Percentiles rank a stretch among this genome's conserved stretches.
These are phyloP conservation scores for Panagrolaimus sp. DNA, from an alignment of 1,140 invertebrate species.

Conservation along the genomic window DNA sequence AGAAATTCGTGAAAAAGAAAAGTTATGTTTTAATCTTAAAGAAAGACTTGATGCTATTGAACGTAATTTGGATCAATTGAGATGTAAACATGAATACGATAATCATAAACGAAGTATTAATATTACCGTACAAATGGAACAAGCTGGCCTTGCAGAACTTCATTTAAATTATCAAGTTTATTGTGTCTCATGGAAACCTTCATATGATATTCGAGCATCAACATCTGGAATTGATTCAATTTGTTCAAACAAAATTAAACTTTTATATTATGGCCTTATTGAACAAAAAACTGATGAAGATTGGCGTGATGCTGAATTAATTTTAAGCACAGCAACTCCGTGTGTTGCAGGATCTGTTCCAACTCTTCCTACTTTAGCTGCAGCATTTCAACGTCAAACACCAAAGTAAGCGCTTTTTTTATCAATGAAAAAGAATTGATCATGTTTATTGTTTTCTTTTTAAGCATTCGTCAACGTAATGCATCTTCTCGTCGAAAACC, in stretches of 20 bases:
- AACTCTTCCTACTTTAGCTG: constrained; percentile 44
- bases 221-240: constrained; percentile 31
- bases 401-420: constrained; percentile 24
- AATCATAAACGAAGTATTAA: constrained; percentile 49
- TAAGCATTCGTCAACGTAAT: constrained; percentile 26
- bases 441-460: not conserved
- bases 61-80: constrained; percentile 47
- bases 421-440: constrained; percentile 14
- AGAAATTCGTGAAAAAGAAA: constrained; percentile 45
- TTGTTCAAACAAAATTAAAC: constrained; percentile 39
- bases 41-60: constrained; percentile 44
- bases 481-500: constrained; percentile 18
- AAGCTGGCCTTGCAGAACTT: constrained; percentile 31
- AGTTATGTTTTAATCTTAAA: constrained; percentile 28
- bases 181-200: constrained; percentile 50
- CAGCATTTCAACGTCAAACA: constrained; percentile 37
- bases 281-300: constrained; percentile 61
- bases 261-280: constrained; percentile 61
- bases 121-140: constrained; percentile 45
- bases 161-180: constrained; percentile 53
- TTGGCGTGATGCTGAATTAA: constrained; percentile 60
- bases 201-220: constrained; percentile 50
- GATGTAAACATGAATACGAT: constrained; percentile 52
- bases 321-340: constrained; percentile 60
- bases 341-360: constrained; percentile 60